A percentile compares a stretch with the other conserved stretches of the same genome.
These are phyloP conservation scores for Ametastegia equiseti DNA, from an alignment of 2,888 invertebrate species.

Conservation along the genomic window DNA sequence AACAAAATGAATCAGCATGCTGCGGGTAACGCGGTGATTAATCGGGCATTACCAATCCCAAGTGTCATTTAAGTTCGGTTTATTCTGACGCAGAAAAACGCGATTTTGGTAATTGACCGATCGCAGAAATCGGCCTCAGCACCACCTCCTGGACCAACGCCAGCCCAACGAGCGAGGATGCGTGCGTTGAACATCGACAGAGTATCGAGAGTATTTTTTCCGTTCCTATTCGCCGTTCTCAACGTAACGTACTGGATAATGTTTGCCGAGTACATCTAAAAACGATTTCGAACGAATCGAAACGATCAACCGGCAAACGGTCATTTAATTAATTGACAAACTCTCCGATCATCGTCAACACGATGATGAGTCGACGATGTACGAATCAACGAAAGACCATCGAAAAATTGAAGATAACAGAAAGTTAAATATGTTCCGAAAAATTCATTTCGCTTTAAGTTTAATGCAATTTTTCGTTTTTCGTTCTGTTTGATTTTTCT, in stretches of 20 bases:
- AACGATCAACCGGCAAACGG: too few relatives aligned
- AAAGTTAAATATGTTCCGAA: too few relatives aligned
- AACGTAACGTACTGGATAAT: constrained; percentile 86
- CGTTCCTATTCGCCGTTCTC: constrained; percentile 82
- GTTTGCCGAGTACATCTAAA: constrained; percentile 85
- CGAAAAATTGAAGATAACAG: too few relatives aligned
- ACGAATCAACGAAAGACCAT: too few relatives aligned
- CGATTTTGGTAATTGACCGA: constrained; percentile 72
- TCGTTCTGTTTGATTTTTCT: too few relatives aligned
- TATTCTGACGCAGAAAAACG: constrained; percentile 72
- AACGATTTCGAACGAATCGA: too few relatives aligned
- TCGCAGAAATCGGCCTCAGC: constrained; percentile 72
- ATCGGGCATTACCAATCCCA: constrained; percentile 40
- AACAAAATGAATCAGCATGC: background rate
- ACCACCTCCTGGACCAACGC: constrained; percentile 74
- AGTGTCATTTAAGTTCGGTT: constrained; percentile 67
- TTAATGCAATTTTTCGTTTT: too few relatives aligned
- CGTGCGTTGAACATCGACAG: constrained; percentile 85
- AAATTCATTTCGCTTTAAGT: too few relatives aligned
- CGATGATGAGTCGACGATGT: too few relatives aligned
- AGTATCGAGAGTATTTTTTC: constrained; percentile 84
- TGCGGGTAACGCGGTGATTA: background rate
- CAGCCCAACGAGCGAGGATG: constrained; percentile 81
- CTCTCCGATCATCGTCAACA: too few relatives aligned
- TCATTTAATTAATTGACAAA: too few relatives aligned